Base-by-base conservation (phyloP, 2,797 vertebrate species). In the Coluber constrictor region DNA sequence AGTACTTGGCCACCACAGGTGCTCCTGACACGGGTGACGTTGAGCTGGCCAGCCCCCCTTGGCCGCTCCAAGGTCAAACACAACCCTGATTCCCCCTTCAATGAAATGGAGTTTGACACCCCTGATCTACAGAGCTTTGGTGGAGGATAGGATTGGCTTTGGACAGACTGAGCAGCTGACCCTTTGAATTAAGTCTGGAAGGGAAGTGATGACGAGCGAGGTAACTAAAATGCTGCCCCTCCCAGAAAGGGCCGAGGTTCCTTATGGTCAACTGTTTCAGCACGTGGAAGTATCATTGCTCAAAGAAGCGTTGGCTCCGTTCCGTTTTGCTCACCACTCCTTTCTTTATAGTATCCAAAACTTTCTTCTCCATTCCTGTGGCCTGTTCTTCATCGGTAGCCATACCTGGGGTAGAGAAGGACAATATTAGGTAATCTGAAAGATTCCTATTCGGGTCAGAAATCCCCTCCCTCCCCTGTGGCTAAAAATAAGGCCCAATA, bases 341-440 rank as follows among this genome's bases (percentile, higher is more conserved):
- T 37, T 37, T 37, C 37, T 37, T 37, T 37, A 37, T 37, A 37
- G 37, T 37, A 37, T 37, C 37, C 37, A 37, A 37, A 37, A 37
- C 37, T 37, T 37, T 37, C 37, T 37, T 37, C 37, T 37, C 37
- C 37, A 37, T 37, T 37, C 37, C 37, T 37, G 37, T 37, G 37
- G 37, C 37, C 37, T 37, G 37, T 37, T 37, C 37, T 37, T 37
- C 37, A 37, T 37, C 37, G 37, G 37, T 37, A 37, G 37, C 37
- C 37, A 37, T 37, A 37, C 37, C 98, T 98, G 93, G 4, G 95
- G 92, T 95, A 74, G 25, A 94, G 32, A n/a, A 89, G 94, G 37
- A 89, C 0, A 79, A 29, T 83, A 83, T 83, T 61, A 3, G 88
- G 18, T 3, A 66, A 25, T 29, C 27, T 29, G 4, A 12, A 88